Percentiles rank a stretch among this genome's conserved stretches.
phyloP scores from a whole-genome alignment of 2,797 vertebrate species.

The Cirrhinus molitorella region DNA sequence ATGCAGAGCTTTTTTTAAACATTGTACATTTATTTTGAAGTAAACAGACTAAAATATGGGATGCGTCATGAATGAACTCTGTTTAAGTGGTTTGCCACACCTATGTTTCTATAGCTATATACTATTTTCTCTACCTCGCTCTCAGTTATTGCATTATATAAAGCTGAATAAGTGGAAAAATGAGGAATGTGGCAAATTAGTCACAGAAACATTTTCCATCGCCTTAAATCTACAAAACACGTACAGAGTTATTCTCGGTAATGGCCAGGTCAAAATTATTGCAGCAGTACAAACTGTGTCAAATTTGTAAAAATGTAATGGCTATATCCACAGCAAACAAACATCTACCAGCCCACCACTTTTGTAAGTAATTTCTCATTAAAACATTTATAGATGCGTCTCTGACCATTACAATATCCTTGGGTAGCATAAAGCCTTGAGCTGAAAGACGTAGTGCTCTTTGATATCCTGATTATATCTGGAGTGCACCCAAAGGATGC shows the following conservation, averaged over 20 bases:
- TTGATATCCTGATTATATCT: constrained; percentile 40
- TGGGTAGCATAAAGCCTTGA: constrained; percentile 32
- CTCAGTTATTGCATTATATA: constrained; percentile 7
- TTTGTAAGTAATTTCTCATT: constrained; percentile 31
- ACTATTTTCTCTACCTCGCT: neutral
- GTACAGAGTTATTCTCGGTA: neutral
- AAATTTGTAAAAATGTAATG: constrained; percentile 14
- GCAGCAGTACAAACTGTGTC: constrained; percentile 11
- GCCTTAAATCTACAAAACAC: constrained; percentile 31
- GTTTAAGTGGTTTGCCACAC: constrained; percentile 1
- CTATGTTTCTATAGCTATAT: neutral
- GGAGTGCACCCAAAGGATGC: constrained; percentile 23
- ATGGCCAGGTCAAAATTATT: constrained; percentile 27
- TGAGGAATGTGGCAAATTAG: constrained; percentile 22
- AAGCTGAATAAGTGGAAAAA: neutral
- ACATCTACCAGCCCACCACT: constrained; percentile 18
- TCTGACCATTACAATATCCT: constrained; percentile 32
- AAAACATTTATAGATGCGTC: constrained; percentile 32
- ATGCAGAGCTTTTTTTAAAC: neutral
- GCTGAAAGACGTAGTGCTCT: neutral
- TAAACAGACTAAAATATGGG: neutral
- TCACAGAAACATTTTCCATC: constrained; percentile 12
- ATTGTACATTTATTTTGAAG: neutral
- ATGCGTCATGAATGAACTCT: constrained; percentile 7
- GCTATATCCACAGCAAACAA: constrained; percentile 18